These are phyloP conservation scores for Acestrorhynchus altus DNA, from an alignment of 2,797 vertebrate species.

Conservation along the genomic window DNA sequence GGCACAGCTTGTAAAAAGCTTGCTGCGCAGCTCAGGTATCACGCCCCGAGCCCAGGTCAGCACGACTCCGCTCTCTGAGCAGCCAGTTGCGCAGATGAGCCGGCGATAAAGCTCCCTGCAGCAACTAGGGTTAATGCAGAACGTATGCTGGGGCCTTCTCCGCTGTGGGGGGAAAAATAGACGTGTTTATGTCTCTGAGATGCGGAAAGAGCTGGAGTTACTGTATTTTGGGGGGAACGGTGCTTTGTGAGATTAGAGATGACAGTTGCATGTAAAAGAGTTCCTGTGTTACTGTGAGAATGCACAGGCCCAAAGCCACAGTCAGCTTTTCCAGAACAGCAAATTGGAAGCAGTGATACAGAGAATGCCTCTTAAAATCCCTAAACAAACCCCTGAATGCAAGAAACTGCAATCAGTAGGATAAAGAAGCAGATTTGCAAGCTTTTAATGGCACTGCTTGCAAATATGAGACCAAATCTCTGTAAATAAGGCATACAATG, in stretches of 20 bases:
- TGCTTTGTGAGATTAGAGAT: slow-evolving; percentile 19
- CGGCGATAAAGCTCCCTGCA: slow-evolving; percentile 40
- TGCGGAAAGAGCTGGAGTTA: slow-evolving; percentile 7
- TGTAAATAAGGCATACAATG: background rate
- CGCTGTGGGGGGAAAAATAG: background rate
- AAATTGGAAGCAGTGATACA: slow-evolving; percentile 1
- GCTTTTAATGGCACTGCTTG: background rate
- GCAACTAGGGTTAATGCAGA: slow-evolving; percentile 44
- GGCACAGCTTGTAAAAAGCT: slow-evolving; percentile 52
- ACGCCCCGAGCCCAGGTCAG: slow-evolving; percentile 43
- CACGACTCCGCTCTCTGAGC: slow-evolving; percentile 42
- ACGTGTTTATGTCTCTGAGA: slow-evolving; percentile 19
- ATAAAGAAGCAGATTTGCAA: background rate
- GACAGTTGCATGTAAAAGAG: slow-evolving; percentile 13
- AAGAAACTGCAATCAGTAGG: background rate
- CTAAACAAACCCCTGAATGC: background rate
- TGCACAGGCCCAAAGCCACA: background rate
- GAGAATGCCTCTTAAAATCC: background rate
- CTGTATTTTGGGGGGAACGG: background rate
- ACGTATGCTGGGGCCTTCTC: slow-evolving; percentile 37
- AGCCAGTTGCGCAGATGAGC: slow-evolving; percentile 49
- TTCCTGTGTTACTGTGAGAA: slow-evolving; percentile 1
- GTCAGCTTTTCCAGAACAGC: background rate
- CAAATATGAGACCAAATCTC: background rate
- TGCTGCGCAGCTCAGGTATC: slow-evolving; percentile 49